A percentile compares a stretch with the other conserved stretches of the same genome.
These are phyloP conservation scores for Oenanthe melanoleuca DNA, from an alignment of 2,113 vertebrate species.

Conservation along the genomic window DNA sequence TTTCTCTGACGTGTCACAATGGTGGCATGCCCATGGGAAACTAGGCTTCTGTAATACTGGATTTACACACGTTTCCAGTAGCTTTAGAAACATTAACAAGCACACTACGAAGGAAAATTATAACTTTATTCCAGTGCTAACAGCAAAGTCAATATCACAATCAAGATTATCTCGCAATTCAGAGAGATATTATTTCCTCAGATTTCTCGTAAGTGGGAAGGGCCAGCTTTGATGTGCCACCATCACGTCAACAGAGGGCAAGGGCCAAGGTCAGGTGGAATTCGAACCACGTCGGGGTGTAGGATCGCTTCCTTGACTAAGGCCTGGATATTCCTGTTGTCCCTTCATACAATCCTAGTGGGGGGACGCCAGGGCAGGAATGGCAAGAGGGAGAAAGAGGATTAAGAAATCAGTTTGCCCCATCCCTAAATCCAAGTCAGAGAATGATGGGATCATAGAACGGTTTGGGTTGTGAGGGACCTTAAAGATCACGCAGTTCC, in stretches of 20 bases:
- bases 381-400: not conserved
- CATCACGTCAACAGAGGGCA: not conserved
- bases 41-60: not conserved
- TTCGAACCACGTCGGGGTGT: rapidly evolving
- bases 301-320: not conserved
- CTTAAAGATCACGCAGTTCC: not conserved
- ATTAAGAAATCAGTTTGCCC: not conserved
- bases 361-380: too few relatives aligned
- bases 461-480: not conserved
- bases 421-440: not conserved
- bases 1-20: not conserved
- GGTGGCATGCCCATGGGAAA: not conserved
- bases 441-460: not conserved
- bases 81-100: not conserved
- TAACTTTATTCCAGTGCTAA: not conserved
- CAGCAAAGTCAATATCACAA: not conserved
- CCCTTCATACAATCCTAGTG: rapidly evolving
- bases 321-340: not conserved
- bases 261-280: not conserved
- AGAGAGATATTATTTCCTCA: not conserved
- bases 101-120: not conserved
- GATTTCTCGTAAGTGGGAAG: not conserved
- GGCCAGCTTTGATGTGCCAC: not conserved
- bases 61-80: not conserved
- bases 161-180: not conserved